Conservation (phyloP, 2,113 vertebrate genomes). For the Platysternon megacephalum region DNA sequence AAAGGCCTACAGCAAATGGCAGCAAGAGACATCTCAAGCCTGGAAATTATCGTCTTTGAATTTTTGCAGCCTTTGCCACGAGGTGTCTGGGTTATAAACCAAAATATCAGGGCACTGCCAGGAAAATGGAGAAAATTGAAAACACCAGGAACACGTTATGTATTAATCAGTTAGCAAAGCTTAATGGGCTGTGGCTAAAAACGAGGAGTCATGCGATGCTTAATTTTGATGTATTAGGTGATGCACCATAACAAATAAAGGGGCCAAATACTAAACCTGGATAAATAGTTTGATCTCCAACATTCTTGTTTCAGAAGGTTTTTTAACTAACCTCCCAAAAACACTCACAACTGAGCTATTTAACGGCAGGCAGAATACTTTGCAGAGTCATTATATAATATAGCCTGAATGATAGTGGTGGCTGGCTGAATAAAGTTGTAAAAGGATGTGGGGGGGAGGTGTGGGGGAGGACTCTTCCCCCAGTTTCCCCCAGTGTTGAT, state of each 20-base stretch:
- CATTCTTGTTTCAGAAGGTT: slow-evolving; percentile 28
- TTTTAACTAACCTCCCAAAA: slow-evolving; percentile 7
- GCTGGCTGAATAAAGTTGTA: slow-evolving; percentile 57
- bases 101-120: not conserved
- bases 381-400: not conserved
- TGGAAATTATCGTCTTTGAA: slow-evolving; percentile 6
- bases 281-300: slow-evolving; percentile 66
- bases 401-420: slow-evolving; percentile 3
- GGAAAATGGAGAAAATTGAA: slow-evolving; percentile 42
- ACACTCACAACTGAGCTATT: slow-evolving; percentile 44
- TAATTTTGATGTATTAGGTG: slow-evolving; percentile 68
- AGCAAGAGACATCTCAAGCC: not conserved
- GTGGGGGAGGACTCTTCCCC: slow-evolving; percentile 14
- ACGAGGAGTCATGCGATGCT: slow-evolving; percentile 38
- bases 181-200: slow-evolving; percentile 69
- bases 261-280: slow-evolving; percentile 16
- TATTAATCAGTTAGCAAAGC: slow-evolving; percentile 55
- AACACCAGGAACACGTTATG: slow-evolving; percentile 46
- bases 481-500: slow-evolving; percentile 57
- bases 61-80: slow-evolving; percentile 20
- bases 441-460: not conserved
- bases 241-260: slow-evolving; percentile 68
- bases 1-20: not conserved
- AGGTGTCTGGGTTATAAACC: not conserved
- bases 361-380: slow-evolving; percentile 49